These are phyloP conservation scores for Trichoplax adhaerens DNA, from an alignment of 37 sponge, comb jelly and placozoan genomes.

Conservation along the genomic window DNA sequence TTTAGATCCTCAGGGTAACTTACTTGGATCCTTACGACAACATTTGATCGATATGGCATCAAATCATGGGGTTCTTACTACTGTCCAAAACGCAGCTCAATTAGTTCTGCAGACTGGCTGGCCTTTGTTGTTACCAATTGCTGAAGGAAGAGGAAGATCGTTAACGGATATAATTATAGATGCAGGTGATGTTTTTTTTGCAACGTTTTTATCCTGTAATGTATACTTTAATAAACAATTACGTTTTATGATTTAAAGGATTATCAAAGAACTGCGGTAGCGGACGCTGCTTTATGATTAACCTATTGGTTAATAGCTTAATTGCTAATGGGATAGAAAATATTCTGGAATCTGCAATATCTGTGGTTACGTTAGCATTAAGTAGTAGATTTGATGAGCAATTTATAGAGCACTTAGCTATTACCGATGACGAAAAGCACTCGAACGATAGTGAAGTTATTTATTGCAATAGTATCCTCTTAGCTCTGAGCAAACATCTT, in stretches of 20 bases:
- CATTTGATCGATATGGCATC: constrained; percentile 61
- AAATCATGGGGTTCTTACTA: constrained; percentile 23
- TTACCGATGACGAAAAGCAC: constrained; percentile 7
- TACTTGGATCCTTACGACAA: constrained; percentile 64
- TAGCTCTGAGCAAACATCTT: too few species aligned
- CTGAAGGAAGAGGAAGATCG: constrained; percentile 61
- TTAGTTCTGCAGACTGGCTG: constrained; percentile 50
- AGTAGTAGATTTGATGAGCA: too few species aligned
- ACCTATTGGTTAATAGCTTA: constrained; percentile 57
- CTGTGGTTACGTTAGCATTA: constrained; percentile 1
- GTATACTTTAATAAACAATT: neutral
- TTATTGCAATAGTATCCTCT: too few species aligned
- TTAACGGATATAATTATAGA: neutral
- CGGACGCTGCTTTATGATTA: constrained; percentile 13
- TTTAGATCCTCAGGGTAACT: constrained; percentile 33
- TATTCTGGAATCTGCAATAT: constrained; percentile 43
- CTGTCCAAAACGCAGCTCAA: constrained; percentile 74
- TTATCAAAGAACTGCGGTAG: neutral
- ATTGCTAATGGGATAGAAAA: constrained; percentile 54
- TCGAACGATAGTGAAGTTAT: neutral
- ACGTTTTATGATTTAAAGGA: constrained; percentile 1
- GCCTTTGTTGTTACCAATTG: constrained; percentile 67
- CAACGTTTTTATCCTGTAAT: neutral
- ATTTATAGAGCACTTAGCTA: constrained; percentile 2
- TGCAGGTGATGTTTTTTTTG: neutral